Conservation (phyloP, 1,140 invertebrate genomes). For the Vanessa atalanta region DNA sequence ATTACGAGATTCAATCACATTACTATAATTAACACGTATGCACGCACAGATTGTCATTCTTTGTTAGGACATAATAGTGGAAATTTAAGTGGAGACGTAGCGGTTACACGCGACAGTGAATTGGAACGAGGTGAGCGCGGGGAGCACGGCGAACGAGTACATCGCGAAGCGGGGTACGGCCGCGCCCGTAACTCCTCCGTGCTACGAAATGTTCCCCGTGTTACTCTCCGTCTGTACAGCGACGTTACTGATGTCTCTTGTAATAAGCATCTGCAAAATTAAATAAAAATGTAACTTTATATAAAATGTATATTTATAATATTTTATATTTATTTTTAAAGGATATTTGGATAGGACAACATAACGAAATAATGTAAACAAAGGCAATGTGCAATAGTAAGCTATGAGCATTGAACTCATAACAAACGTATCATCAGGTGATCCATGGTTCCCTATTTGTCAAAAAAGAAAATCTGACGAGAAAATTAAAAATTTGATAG, state of each 20-base stretch:
- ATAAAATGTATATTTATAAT: too few species aligned
- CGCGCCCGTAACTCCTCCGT: slow-evolving; percentile 66
- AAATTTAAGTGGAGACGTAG: slow-evolving; percentile 58
- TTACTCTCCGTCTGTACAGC: slow-evolving; percentile 57
- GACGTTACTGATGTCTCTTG: slow-evolving; percentile 68
- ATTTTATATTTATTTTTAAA: too few species aligned
- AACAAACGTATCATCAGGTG: too few species aligned
- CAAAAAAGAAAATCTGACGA: too few species aligned
- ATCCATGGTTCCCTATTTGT: too few species aligned
- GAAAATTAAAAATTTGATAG: too few species aligned
- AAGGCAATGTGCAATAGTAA: too few species aligned
- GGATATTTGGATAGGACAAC: too few species aligned
- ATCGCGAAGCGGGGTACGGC: slow-evolving; percentile 57
- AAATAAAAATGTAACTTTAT: too few species aligned
- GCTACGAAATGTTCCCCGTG: slow-evolving; percentile 60
- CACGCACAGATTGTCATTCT: slow-evolving; percentile 6
- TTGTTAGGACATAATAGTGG: slow-evolving; percentile 44
- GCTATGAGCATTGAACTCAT: too few species aligned
- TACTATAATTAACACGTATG: not conserved
- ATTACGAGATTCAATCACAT: not conserved
- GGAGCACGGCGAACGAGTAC: slow-evolving; percentile 52
- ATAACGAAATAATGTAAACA: too few species aligned
- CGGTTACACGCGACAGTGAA: slow-evolving; percentile 53
- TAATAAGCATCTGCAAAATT: slow-evolving; percentile 58
- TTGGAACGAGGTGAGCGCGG: slow-evolving; percentile 57